Base-by-base conservation (phyloP, 2,113 vertebrate genomes). In the Microcebus griseorufus region DNA sequence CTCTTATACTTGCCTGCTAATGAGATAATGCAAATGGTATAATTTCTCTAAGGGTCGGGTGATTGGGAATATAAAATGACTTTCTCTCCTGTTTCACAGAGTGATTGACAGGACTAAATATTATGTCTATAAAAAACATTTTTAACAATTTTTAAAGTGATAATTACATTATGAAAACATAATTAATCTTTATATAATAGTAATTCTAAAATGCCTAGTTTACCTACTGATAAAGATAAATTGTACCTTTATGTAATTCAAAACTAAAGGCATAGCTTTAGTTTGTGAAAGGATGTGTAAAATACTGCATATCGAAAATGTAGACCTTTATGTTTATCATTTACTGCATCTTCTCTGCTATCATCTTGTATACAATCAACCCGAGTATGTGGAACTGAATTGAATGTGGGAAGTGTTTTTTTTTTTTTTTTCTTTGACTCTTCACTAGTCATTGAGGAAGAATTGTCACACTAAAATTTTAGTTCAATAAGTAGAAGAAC, bases 401-500 rank as follows among this genome's bases (percentile, higher is more conserved):
- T 70, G 32, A 84, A 48, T 82, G 25, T 29, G 8, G n/a, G 58
- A 42, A n/a, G 6, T 23, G 4, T 45, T 48, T 48, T 97, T 88
- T 78, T 83, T 51, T 48, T n/a, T 51, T 48, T 98, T 88, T 73
- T 83, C 42, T 42, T 39, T 64, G 75, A 81, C 7, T 96, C 27
- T 81, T 95, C 80, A 51, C 84, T 90, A 90, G 58, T 94, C 60
- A 90, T 42, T 76, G 51, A 29, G n/a, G 53, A 75, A 62, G 9
- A 53, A 92, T 22, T 42, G 8, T 65, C 27, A 69, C 32, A 29
- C 5, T 86, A 88, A 95, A 86, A 88, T 75, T 96, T 97, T 72
- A 89, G 37, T 69, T 83, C 20, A 60, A 3, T 89, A 75, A 58
- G 27, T 70, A 65, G 73, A 79, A 88, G 25, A 72, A 45, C 25